Evolutionary conservation across 2,888 invertebrate species (phyloP), one percentile per base, ranked within the genome.

Genomic region (Brachyptera risi): DNA sequence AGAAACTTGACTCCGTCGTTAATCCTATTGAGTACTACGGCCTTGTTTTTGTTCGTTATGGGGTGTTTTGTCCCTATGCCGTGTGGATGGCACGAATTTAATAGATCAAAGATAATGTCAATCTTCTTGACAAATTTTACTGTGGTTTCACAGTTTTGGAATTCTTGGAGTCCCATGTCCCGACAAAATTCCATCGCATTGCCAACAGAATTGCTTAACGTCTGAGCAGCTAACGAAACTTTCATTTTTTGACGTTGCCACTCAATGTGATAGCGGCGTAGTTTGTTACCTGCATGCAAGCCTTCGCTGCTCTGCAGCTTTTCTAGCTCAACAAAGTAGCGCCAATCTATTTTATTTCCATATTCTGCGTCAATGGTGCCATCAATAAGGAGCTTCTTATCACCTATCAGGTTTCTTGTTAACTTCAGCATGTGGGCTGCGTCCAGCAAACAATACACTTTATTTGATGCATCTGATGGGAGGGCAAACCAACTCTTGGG

Each of bases 341-440:
- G 17, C 63, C 62, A 65, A 9, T 61, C 19, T 11, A 67, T 67
- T 47, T 38, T 27, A n/a, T 58, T 54, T 9, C 44, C 57, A 37
- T 67, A 58, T 2, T 35, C 21, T 44, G 62, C 63, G 23, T 17
- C 21, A 3, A 44, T 11, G 3, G 51, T 15, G 27, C 42, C 54
- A 54, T 60, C 60, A 27, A 60, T 21, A 26, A 54, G 31, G 2
- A 54, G 13, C 24, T 51, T 54, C 27, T 42, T 31, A n/a, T n/a
- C 58, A 15, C 35, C 66, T 26, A 66, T 58, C 27, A 47, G 24
- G 58, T 67, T 67, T 9, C 66, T 35, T n/a, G 63, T 37, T 23
- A 66, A 56, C 63, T 66, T 68, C 1, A 68, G 42, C 61, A 56
- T 63, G 42, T 68, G 68, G 21, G 66, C 66, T 3, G 66, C 62